phyloP scores from a whole-genome alignment of 2,113 vertebrate species.

The Gymnorhina tibicen region DNA sequence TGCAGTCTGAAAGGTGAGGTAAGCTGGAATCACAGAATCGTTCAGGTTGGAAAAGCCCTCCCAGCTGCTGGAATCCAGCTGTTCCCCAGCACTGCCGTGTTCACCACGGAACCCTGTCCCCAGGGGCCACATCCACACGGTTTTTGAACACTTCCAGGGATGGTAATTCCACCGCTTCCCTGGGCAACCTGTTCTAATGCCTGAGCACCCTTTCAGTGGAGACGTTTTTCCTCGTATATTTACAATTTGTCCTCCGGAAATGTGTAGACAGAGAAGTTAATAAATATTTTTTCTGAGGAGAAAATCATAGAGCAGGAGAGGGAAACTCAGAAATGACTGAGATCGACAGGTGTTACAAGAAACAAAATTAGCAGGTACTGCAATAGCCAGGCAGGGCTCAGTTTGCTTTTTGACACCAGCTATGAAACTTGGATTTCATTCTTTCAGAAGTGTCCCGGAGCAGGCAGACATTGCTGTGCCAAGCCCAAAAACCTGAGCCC shows the following conservation, averaged over 20 bases:
- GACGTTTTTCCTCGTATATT: accelerated
- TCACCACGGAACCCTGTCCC: background rate
- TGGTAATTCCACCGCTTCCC: background rate
- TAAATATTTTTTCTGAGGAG: background rate
- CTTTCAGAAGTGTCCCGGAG: background rate
- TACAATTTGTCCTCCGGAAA: background rate
- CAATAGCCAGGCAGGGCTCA: background rate
- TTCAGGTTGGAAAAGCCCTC: background rate
- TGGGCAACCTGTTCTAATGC: background rate
- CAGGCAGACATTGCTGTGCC: background rate
- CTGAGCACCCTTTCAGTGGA: too few relatives aligned
- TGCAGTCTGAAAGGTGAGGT: background rate
- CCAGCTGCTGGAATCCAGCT: background rate
- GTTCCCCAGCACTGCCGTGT: background rate
- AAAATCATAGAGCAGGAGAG: background rate
- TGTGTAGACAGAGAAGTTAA: background rate
- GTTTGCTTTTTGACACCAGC: background rate
- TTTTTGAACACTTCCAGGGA: background rate
- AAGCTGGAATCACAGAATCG: background rate
- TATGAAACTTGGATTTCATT: background rate
- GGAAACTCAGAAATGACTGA: background rate
- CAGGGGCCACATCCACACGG: background rate
- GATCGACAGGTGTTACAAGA: background rate
- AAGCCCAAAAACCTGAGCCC: background rate
- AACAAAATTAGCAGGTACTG: background rate